These are phyloP conservation scores for Drosophila trapezifrons DNA, from an alignment of 1,140 invertebrate genomes.

Conservation along the genomic window DNA sequence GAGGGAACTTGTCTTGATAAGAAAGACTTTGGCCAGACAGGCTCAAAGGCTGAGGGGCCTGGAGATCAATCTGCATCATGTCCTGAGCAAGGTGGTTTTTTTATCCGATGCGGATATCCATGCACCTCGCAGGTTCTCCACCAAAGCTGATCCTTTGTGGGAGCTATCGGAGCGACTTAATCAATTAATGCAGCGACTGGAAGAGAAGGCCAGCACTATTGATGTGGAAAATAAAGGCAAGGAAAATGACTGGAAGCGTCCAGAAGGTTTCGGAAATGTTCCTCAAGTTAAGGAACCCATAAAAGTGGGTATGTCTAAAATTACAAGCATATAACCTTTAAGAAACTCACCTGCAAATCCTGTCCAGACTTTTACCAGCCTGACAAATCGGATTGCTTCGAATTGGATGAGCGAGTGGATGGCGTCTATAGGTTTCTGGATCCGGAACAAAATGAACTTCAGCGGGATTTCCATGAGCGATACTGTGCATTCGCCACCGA, in stretches of 20 bases:
- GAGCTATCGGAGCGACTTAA: slow-evolving; percentile 29
- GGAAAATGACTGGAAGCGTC: background rate
- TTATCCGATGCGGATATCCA: slow-evolving; percentile 33
- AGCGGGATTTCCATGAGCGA: slow-evolving; percentile 74
- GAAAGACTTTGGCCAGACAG: slow-evolving; percentile 44
- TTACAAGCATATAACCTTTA: background rate
- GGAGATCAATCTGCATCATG: slow-evolving; percentile 60
- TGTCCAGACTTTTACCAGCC: slow-evolving; percentile 37
- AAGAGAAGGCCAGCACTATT: too few species aligned
- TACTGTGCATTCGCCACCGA: slow-evolving; percentile 67
- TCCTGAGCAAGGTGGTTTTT: slow-evolving; percentile 61
- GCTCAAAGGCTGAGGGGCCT: slow-evolving; percentile 50
- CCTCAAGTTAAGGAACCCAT: background rate
- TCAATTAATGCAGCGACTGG: slow-evolving; percentile 22
- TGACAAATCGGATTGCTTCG: slow-evolving; percentile 53
- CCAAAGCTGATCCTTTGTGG: background rate
- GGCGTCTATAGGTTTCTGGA: slow-evolving; percentile 73
- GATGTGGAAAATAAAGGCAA: too few species aligned
- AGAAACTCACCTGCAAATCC: slow-evolving; percentile 43
- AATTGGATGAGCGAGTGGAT: slow-evolving; percentile 57
- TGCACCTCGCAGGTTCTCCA: background rate
- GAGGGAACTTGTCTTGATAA: slow-evolving; percentile 56
- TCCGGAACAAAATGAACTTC: slow-evolving; percentile 60
- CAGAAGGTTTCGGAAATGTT: background rate
- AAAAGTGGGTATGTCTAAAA: slow-evolving; percentile 20